Percentiles rank a stretch among this genome's conserved stretches.
Evolutionary conservation across 2,888 invertebrate genomes (phyloP).

Genomic region (Gasteruption jaculator): DNA sequence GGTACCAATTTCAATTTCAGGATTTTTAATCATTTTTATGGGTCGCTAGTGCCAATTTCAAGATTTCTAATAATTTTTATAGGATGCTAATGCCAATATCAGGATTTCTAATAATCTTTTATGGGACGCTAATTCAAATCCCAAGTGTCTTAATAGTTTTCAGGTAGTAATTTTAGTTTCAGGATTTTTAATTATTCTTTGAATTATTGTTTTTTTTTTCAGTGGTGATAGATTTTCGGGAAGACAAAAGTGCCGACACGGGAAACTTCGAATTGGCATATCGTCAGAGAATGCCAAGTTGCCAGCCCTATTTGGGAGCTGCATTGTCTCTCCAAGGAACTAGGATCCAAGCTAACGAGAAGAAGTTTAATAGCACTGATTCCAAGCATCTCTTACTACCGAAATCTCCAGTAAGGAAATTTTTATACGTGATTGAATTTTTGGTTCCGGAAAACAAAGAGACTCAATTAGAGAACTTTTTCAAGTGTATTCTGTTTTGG

Average conservation of each 20-base stretch:
- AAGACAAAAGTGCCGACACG: constrained; percentile 70
- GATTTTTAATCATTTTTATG: no score
- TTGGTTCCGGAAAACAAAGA: constrained; percentile 22
- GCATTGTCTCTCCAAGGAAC: constrained; percentile 67
- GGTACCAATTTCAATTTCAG: no score
- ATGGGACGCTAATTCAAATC: no score
- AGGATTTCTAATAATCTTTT: no score
- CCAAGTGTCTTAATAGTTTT: no score
- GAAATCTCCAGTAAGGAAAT: constrained; percentile 34
- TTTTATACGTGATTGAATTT: no score
- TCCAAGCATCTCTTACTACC: constrained; percentile 42
- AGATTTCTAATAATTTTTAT: no score
- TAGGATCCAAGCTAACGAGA: constrained; percentile 53
- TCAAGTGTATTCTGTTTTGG: no score
- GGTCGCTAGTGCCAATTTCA: no score
- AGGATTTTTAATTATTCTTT: no score
- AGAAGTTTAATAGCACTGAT: constrained; percentile 51
- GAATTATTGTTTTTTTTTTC: constrained; percentile 33
- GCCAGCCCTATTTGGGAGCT: constrained; percentile 76
- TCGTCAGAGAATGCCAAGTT: constrained; percentile 71
- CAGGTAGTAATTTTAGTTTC: constrained; percentile 5
- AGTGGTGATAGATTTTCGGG: constrained; percentile 76
- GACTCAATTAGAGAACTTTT: no score
- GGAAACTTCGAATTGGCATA: constrained; percentile 79
- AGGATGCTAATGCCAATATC: no score